A percentile compares a stretch with the other conserved stretches of the same genome.
These are phyloP conservation scores for Passer domesticus DNA, from an alignment of 2,113 vertebrate genomes.

Conservation along the genomic window DNA sequence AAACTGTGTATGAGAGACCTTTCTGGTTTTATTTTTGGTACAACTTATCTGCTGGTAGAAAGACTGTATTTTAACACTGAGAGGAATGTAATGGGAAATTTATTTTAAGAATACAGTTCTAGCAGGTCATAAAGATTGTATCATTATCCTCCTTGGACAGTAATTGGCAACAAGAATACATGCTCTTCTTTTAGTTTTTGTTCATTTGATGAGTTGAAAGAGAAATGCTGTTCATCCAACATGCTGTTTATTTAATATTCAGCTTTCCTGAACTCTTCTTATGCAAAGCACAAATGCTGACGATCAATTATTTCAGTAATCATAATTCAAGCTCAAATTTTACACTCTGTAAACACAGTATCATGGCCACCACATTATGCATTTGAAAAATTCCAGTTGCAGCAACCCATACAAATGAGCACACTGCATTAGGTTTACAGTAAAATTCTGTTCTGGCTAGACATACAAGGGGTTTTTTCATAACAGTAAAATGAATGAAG, in stretches of 20 bases:
- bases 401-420: conserved; percentile 29
- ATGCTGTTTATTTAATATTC: conserved; percentile 33
- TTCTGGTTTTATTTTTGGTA: conserved; percentile 50
- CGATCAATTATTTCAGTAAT: conserved; percentile 61
- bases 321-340: conserved; percentile 41
- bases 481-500: not conserved
- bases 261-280: conserved; percentile 6
- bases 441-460: not conserved
- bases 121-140: conserved; percentile 30
- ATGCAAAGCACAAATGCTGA: conserved; percentile 34
- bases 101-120: conserved; percentile 30
- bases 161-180: conserved; percentile 40
- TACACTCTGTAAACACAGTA: conserved; percentile 56
- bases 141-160: conserved; percentile 47
- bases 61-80: conserved; percentile 4
- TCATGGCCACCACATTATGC: conserved; percentile 5
- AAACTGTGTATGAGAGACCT: conserved; percentile 1
- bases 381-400: conserved; percentile 35
- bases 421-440: not conserved
- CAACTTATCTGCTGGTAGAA: not conserved
- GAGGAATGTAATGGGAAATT: conserved; percentile 25
- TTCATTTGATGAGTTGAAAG: conserved; percentile 30
- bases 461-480: not conserved
- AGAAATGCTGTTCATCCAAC: not conserved
- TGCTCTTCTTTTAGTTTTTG: not conserved